Evolutionary conservation across 1,140 invertebrate genomes (phyloP), one percentile per base, ranked within the genome.

Genomic region (Nasonia vitripennis): DNA sequence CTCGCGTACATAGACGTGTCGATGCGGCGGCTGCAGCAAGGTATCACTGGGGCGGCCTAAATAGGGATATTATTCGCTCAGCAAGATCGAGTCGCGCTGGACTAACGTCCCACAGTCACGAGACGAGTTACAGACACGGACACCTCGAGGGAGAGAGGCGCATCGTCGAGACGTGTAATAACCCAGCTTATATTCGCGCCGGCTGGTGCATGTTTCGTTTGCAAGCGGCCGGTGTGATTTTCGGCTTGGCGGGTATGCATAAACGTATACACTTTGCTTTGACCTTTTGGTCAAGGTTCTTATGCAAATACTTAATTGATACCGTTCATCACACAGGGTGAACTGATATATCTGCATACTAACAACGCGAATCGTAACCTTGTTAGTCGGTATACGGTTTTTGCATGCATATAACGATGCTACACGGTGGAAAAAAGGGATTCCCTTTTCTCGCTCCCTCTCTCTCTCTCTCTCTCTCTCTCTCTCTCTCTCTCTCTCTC

Each of bases 101-200:
- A 48, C 41, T 81, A 85, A 85, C 70, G 83, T 84, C 83, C 81
- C 1, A 48, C 4, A 87, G 87, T 84, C 87, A 86, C 84, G 87
- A 87, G 86, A 88, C 86, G 84, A 85, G 81, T 79, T 85, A 87
- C 81, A 83, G 83, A 86, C 81, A n/a, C 77, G 82, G 31, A 48
- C 85, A 84, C 80, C 31, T 62, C 11, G 55, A 34, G 11, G 10
- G 2, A 41, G 37, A 6, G 34, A 84, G 23, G 78, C 45, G 12
- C 31, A 74, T 82, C 20, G 34, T 67, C 75, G 62, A 41, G 74
- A 81, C 34, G 78, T 31, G 23, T 71, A 71, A 81, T 81, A 9
- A 23, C 45, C n/a, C n/a, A 62, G 34, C 55, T n/a, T 3, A 37
- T 37, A 37, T 27, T 27, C 31, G 23, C 27, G 10, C 11, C 14